A percentile compares a stretch with the other conserved stretches of the same genome.
Evolutionary conservation across 2,113 vertebrate genomes (phyloP).

Genomic region (Scomber japonicus): DNA sequence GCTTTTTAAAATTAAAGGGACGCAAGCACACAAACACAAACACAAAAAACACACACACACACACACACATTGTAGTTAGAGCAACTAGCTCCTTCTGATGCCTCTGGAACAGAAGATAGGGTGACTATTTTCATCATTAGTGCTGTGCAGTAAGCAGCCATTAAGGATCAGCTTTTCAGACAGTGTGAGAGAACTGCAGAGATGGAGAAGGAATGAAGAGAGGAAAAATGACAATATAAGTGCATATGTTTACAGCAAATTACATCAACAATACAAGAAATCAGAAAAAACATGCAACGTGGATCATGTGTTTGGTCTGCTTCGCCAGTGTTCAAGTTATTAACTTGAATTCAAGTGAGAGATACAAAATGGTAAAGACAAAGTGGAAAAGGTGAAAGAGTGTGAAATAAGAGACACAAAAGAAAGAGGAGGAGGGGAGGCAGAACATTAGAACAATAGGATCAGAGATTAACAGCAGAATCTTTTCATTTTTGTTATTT

Average conservation of each 20-base stretch:
- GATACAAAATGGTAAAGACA: background rate
- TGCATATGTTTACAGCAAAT: background rate
- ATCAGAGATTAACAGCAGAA: conserved; percentile 48
- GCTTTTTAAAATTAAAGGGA: conserved; percentile 61
- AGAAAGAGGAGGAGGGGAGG: conserved; percentile 7
- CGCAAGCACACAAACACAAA: conserved; percentile 17
- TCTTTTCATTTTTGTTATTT: conserved; percentile 50
- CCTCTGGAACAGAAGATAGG: conserved; percentile 49
- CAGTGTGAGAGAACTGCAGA: conserved; percentile 43
- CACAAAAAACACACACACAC: conserved; percentile 20
- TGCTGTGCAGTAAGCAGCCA: conserved; percentile 53
- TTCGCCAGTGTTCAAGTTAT: background rate
- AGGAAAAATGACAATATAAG: background rate
- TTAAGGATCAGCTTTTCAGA: conserved; percentile 35
- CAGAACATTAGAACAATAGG: conserved; percentile 33
- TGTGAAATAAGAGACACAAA: conserved; percentile 8
- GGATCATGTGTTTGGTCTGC: background rate
- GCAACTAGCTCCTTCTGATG: conserved; percentile 33
- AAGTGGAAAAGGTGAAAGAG: background rate
- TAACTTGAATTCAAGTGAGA: background rate
- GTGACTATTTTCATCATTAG: conserved; percentile 68
- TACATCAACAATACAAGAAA: background rate
- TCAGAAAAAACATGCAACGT: background rate
- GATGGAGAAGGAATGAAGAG: conserved; percentile 7
- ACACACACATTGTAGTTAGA: conserved; percentile 32